Percentiles rank a stretch among this genome's conserved stretches.
Evolutionary conservation across 2,888 invertebrate genomes (phyloP).

Genomic region (Ptychoptera contaminata): DNA sequence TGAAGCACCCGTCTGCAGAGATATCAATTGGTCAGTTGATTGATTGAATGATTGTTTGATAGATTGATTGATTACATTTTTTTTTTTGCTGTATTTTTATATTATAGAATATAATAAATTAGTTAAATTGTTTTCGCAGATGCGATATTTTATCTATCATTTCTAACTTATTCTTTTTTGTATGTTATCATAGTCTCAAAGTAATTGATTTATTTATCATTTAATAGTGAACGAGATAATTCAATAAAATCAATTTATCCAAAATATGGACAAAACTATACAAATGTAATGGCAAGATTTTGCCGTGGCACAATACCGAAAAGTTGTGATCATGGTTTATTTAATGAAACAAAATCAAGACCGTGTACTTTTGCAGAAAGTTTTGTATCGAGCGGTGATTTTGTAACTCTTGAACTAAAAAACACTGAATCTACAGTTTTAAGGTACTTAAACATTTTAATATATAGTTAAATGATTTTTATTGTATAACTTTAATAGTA

Average conservation of each 20-base stretch:
- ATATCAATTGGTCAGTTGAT: slow-evolving; percentile 56
- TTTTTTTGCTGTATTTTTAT: not conserved
- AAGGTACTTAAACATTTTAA: slow-evolving; percentile 43
- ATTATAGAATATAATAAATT: not conserved
- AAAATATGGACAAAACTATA: slow-evolving; percentile 47
- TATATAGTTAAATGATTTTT: not conserved
- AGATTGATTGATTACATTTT: too few relatives aligned
- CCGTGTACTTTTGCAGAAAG: slow-evolving; percentile 70
- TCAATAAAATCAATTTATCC: slow-evolving; percentile 21
- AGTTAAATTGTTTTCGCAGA: too few relatives aligned
- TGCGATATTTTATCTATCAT: not conserved
- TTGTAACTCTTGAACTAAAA: slow-evolving; percentile 62
- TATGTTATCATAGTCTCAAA: too few relatives aligned
- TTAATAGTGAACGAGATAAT: slow-evolving; percentile 27
- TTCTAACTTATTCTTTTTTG: not conserved
- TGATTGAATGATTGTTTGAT: too few relatives aligned
- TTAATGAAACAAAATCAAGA: slow-evolving; percentile 40
- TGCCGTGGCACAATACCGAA: slow-evolving; percentile 68
- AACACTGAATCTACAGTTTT: slow-evolving; percentile 71
- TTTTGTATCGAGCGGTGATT: slow-evolving; percentile 66
- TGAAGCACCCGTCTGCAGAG: slow-evolving; percentile 60
- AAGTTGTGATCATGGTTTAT: slow-evolving; percentile 67
- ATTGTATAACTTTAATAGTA: not conserved
- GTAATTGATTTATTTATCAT: not conserved
- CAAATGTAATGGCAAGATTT: slow-evolving; percentile 63